Percentiles rank a stretch among this genome's conserved stretches.
Evolutionary conservation across 1,140 invertebrate genomes (phyloP).

Genomic region (Zophobas morio): DNA sequence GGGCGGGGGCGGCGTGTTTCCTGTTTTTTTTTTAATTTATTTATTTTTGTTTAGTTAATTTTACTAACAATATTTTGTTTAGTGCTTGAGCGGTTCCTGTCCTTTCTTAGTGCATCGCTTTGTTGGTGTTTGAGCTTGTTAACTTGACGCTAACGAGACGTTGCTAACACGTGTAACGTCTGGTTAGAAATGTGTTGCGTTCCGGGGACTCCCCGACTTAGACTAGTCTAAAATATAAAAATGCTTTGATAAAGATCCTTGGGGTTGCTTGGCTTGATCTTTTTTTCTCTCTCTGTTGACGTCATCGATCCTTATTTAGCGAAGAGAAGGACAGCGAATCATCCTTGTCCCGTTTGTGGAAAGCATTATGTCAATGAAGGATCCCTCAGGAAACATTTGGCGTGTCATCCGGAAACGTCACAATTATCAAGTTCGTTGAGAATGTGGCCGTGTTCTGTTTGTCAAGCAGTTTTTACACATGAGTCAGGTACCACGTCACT

Average conservation of each 20-base stretch:
- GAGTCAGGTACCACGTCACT: slow-evolving; percentile 82
- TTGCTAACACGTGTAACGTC: slow-evolving; percentile 12
- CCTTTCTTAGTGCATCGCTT: slow-evolving; percentile 44
- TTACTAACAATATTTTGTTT: no score
- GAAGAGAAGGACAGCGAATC: slow-evolving; percentile 92
- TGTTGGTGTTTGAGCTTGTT: slow-evolving; percentile 42
- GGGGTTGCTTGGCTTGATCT: slow-evolving; percentile 68
- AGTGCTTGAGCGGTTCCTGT: slow-evolving; percentile 46
- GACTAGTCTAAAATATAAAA: slow-evolving; percentile 17
- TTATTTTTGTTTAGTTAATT: not conserved
- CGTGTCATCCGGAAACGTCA: slow-evolving; percentile 91
- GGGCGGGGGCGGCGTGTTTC: slow-evolving; percentile 3
- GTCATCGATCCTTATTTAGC: slow-evolving; percentile 84
- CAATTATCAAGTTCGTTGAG: slow-evolving; percentile 88
- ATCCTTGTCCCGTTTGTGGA: slow-evolving; percentile 94
- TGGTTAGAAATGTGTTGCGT: not conserved
- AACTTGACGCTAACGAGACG: slow-evolving; percentile 8
- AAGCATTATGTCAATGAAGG: slow-evolving; percentile 97
- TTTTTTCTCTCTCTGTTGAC: slow-evolving; percentile 68
- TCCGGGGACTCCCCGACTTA: not conserved
- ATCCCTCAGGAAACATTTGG: slow-evolving; percentile 91
- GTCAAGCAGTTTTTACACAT: slow-evolving; percentile 94
- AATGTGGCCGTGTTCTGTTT: slow-evolving; percentile 96
- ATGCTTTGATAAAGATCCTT: slow-evolving; percentile 60
- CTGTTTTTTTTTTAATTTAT: slow-evolving; percentile 24